Percentiles rank a stretch among this genome's conserved stretches.
Conservation (phyloP, 2,113 vertebrate species). For the Ailurus styani region DNA sequence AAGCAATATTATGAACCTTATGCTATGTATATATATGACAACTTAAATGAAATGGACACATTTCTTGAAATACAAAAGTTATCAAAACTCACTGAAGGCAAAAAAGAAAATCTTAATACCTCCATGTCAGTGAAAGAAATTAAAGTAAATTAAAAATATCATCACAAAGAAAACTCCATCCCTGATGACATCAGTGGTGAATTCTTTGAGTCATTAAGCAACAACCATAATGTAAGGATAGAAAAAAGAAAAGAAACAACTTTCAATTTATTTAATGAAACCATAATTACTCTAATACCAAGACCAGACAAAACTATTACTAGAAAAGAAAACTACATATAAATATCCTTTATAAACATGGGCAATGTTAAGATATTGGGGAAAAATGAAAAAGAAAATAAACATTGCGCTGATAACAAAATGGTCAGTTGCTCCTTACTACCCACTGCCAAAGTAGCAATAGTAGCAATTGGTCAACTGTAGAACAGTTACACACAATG, state of each 20-base stretch:
- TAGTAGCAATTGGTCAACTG: slow-evolving; percentile 44
- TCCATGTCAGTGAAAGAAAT: background rate
- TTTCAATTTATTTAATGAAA: background rate
- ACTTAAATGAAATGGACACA: background rate
- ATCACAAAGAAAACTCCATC: background rate
- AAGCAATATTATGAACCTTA: background rate
- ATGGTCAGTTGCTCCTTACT: slow-evolving; percentile 42
- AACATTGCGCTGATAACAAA: slow-evolving; percentile 52
- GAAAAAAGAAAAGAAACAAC: background rate
- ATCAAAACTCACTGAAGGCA: background rate
- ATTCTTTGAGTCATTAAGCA: background rate
- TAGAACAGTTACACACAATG: slow-evolving; percentile 71
- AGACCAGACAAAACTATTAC: background rate
- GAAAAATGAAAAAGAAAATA: slow-evolving; percentile 58
- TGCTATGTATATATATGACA: background rate
- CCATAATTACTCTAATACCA: background rate
- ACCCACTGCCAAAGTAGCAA: slow-evolving; percentile 26
- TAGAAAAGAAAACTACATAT: background rate
- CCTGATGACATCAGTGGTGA: background rate
- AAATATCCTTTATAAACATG: background rate
- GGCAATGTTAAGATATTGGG: slow-evolving; percentile 1
- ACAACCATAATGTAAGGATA: background rate
- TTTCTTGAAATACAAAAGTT: background rate
- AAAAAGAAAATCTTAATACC: background rate
- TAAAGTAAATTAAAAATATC: background rate